These are phyloP conservation scores for Noctua fimbriata DNA, from an alignment of 2,888 invertebrate species.

Conservation along the genomic window DNA sequence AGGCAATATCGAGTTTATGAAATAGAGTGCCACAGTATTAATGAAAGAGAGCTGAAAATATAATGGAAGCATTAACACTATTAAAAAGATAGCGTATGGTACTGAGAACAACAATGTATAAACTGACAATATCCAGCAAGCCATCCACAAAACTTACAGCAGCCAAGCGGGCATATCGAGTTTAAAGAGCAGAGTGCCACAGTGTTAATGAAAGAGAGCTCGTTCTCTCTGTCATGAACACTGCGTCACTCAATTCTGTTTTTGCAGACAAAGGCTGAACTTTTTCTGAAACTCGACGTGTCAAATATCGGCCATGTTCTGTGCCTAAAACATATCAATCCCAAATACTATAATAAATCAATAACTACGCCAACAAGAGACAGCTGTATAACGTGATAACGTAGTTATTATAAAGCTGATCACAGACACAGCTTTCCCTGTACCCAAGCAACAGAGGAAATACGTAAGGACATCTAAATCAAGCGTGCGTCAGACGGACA, in stretches of 20 bases:
- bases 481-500: constrained; percentile 76
- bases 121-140: too few species aligned
- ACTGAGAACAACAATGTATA: too few species aligned
- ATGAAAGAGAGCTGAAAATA: neutral
- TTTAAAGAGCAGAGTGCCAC: neutral
- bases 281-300: neutral
- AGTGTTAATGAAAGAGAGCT: neutral
- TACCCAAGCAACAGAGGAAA: constrained; percentile 67
- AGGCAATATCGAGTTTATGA: neutral
- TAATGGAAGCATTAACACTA: too few species aligned
- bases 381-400: constrained; percentile 9
- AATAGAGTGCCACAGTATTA: neutral
- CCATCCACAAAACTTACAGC: neutral
- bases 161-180: too few species aligned
- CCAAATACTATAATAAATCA: neutral
- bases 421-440: constrained; percentile 35
- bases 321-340: neutral
- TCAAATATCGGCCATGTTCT: neutral
- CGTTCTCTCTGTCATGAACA: too few species aligned
- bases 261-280: neutral
- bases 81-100: too few species aligned
- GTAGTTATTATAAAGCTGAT: neutral
- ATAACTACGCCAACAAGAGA: neutral
- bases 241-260: too few species aligned
- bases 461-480: constrained; percentile 82